Base-by-base conservation (phyloP, 1,140 invertebrate genomes). In the Drosophila nebulosa region DNA sequence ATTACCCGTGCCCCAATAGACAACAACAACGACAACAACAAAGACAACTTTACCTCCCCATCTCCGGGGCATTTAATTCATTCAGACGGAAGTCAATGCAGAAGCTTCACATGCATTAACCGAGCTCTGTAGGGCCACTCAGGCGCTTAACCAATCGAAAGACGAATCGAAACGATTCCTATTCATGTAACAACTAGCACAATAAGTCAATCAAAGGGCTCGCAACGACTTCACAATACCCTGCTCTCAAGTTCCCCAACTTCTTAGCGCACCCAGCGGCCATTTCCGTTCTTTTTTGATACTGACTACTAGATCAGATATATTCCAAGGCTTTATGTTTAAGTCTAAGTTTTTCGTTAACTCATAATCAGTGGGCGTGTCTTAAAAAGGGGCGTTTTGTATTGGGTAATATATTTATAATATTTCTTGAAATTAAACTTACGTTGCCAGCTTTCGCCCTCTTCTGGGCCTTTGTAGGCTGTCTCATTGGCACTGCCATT, bases 371-470 rank as follows among this genome's bases (percentile, higher is more conserved):
- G n/a, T n/a, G n/a, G n/a, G n/a, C n/a, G n/a, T n/a, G n/a, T n/a
- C n/a, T n/a, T n/a, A n/a, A n/a, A n/a, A n/a, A n/a, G n/a, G n/a
- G n/a, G n/a, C n/a, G n/a, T n/a, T n/a, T n/a, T n/a, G n/a, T n/a
- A n/a, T n/a, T n/a, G n/a, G n/a, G n/a, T n/a, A n/a, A 30, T 2
- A 9, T 30, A 9, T 9, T 30, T 30, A 1, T 30, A 24, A 4
- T 24, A 24, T 24, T 24, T 24, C 2, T 32, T 12, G 7, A 12
- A 12, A 32, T 7, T 7, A 3, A 21, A 90, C 90, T 91, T 67
- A 90, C 91, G 92, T 64, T 93, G 93, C 94, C 94, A 94, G 76
- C 92, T 93, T 67, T 96, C 95, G 46, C 94, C 94, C 66, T 96
- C 95, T 84, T 88, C 81, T 7, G 46, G 14, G 1, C 62, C 18